Percentiles rank a stretch among this genome's conserved stretches.
Conservation (phyloP, 2,113 vertebrate genomes). For the pig (Sus scrofa) region T2T-Sscrofa CM000814.6:49865001-49865500, state of each 20-base stretch:
- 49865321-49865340: background rate
- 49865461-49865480: too few species aligned
- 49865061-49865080: background rate
- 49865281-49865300: background rate
- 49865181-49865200: background rate
- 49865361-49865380: background rate
- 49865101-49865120: background rate
- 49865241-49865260: background rate
- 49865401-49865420: background rate
- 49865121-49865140: background rate
- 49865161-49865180: background rate
- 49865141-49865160: background rate
- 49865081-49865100: background rate
- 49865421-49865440: too few species aligned
- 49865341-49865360: background rate
- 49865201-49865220: background rate
- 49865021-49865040: background rate
- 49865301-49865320: background rate
- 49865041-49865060: background rate
- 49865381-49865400: background rate
- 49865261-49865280: background rate
- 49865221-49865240: background rate
- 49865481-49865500: too few species aligned
- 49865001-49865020: background rate
- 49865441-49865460: too few species aligned